phyloP scores from a whole-genome alignment of 1,140 invertebrate genomes.

The Caerostris extrusa region DNA sequence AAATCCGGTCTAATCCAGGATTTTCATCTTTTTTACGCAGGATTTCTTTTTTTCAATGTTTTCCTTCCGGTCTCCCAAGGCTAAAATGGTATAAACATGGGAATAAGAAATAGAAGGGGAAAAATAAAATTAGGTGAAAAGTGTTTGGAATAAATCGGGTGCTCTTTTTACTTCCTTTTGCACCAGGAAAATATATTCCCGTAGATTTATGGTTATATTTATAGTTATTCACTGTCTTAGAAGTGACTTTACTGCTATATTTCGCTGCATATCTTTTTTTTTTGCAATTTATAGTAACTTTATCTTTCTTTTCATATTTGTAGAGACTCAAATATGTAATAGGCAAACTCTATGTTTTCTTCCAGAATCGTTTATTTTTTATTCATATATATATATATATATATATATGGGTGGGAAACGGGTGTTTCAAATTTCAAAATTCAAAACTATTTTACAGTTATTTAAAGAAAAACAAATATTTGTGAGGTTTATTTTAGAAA shows the following conservation, averaged over 20 bases:
- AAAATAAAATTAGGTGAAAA: constrained; percentile 33
- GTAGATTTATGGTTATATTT: constrained; percentile 1
- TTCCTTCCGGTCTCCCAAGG: not conserved
- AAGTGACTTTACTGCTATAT: not conserved
- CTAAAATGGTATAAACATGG: constrained; percentile 15
- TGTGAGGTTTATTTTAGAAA: too few relatives aligned
- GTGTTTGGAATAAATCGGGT: not conserved
- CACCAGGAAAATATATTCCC: not conserved
- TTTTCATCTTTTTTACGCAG: constrained; percentile 15
- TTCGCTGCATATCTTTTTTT: not conserved
- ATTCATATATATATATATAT: too few relatives aligned
- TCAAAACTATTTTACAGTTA: too few relatives aligned
- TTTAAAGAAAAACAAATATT: too few relatives aligned
- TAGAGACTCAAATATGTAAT: too few relatives aligned
- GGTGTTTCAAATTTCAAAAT: too few relatives aligned
- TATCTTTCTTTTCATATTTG: too few relatives aligned
- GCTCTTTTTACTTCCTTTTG: not conserved
- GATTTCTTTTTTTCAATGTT: not conserved
- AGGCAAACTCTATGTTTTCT: too few relatives aligned
- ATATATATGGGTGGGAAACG: too few relatives aligned
- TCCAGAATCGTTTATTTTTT: too few relatives aligned
- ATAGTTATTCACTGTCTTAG: not conserved
- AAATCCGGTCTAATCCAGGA: not conserved
- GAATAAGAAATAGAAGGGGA: not conserved
- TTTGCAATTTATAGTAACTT: too few relatives aligned